Conservation (phyloP, 2,888 invertebrate species). For the Geotrupes spiniger region DNA sequence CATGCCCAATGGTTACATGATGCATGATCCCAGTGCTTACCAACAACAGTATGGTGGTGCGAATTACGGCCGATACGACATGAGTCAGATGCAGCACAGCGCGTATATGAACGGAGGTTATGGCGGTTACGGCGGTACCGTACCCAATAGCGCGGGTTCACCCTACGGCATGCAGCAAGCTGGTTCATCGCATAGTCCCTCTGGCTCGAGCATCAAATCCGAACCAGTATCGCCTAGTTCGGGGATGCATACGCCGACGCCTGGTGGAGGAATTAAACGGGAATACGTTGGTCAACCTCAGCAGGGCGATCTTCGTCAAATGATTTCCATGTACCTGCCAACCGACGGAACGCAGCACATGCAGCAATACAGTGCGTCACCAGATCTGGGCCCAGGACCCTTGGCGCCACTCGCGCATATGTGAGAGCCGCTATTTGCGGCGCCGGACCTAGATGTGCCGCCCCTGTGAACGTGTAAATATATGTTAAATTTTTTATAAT, state of each 20-base stretch:
- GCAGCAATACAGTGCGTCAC: conserved; percentile 65
- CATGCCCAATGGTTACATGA: conserved; percentile 96
- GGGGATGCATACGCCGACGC: conserved; percentile 57
- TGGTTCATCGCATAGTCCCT: conserved; percentile 77
- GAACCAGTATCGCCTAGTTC: conserved; percentile 82
- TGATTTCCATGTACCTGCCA: conserved; percentile 75
- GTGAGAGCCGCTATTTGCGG: conserved; percentile 57
- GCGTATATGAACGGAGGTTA: conserved; percentile 76
- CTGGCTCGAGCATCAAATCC: conserved; percentile 84
- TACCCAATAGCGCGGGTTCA: conserved; percentile 60
- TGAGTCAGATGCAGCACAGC: conserved; percentile 80
- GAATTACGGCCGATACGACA: conserved; percentile 85
- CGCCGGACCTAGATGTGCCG: conserved; percentile 48
- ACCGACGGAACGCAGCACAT: conserved; percentile 65
- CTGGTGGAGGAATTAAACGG: conserved; percentile 61
- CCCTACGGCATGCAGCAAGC: conserved; percentile 72
- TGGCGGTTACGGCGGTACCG: conserved; percentile 70
- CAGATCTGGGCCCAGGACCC: conserved; percentile 62
- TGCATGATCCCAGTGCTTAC: conserved; percentile 79
- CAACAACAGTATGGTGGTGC: conserved; percentile 67
- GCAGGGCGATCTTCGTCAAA: conserved; percentile 64
- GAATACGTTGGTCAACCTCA: conserved; percentile 61
- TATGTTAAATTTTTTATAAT: conserved; percentile 13
- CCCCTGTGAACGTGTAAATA: conserved; percentile 41
- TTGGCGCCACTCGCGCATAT: conserved; percentile 62